Base-by-base conservation (phyloP, 1,140 invertebrate species). In the Nylanderia fulva region DNA sequence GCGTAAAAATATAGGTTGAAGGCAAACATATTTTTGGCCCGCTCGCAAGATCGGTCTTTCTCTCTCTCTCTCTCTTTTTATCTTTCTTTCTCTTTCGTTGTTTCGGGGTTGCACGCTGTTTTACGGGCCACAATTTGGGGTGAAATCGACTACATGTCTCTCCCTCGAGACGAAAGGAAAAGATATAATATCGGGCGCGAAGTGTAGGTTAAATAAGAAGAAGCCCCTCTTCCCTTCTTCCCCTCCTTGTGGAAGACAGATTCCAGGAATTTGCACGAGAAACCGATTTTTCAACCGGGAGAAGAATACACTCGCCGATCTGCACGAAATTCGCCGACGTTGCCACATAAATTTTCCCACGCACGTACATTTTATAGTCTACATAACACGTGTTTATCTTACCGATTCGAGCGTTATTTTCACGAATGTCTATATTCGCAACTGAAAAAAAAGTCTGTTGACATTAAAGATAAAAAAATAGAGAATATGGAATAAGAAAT, bases 171-270 rank as follows among this genome's bases (percentile, higher is more conserved):
- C 64, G 52, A 52, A 27, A 48, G 18, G 39, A 82, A 82, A 68
- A 71, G 66, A 72, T 82, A 82, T 82, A 72, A 82, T 82, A 72
- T 82, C 58, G 77, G 77, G 77, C 52, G 64, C 77, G 66, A 82
- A 72, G 77, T 82, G 77, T 71, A 66, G 77, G 77, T 82, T 82
- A 82, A 82, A 82, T 82, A 82, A 82, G 77, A 82, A 82, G 71
- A 71, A 58, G 77, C 52, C 42, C 29, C 77, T 39, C 52, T 48
- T 42, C 60, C 61, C 4, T 13, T 2, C 54, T 5, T 21, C n/a
- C 0, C 33, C 39, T 8, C 8, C 7, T 9, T 39, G 27, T 82
- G 64, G 77, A 66, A 71, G 77, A 82, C 66, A 66, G 39, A 80
- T 80, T 29, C 77, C n/a, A 24, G 36, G 77, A 82, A 82, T 82